Evolutionary conservation across 2,797 vertebrate species (phyloP), one percentile per base, ranked within the genome.

Genomic region (Tympanoctomys barrerae): DNA sequence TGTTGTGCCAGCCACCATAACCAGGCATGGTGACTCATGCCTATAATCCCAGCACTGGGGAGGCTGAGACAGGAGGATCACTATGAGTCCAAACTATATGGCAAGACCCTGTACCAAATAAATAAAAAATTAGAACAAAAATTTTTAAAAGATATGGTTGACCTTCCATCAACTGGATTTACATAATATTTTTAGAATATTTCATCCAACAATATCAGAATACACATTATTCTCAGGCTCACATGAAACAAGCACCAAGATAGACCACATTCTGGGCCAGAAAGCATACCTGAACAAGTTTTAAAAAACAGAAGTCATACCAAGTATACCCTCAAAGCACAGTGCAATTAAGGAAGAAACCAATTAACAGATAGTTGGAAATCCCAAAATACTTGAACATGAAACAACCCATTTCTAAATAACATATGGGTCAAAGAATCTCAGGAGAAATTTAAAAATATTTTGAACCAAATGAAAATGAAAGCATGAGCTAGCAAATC

Each of bases 391-490:
- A 64, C 66, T 22, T 82, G 14, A 16, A 77, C 28, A 89, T 18
- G 61, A 89, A 77, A 64, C 22, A 89, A 77, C 6, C 21, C 36
- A 83, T 77, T 89, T 73, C 77, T 83, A 89, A 89, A 83, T 83
- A 89, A 89, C 46, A 84, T 49, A 79, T 81, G 33, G 42, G 64
- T 61, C 64, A 80, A 92, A 79, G 39, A 86, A 4, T 85, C 83
- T 86, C 73, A 26, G 79, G 31, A 92, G 62, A 92, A 91, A 86
- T 78, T 64, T 46, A n/a, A n/a, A 86, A 28, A 21, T 92, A 75
- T 87, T 91, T 73, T 94, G 54, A 81, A 71, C 46, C 71, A 91
- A 87, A 68, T 87, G 18, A 94, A 81, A 88, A 91, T 39, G 9
- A 90, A 71, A 71, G 84, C 31, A 26, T 5, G 36, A 84, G 19